Evolutionary conservation across 2,797 vertebrate genomes (phyloP).

Genomic region (Microctenopoma lineatum): DNA sequence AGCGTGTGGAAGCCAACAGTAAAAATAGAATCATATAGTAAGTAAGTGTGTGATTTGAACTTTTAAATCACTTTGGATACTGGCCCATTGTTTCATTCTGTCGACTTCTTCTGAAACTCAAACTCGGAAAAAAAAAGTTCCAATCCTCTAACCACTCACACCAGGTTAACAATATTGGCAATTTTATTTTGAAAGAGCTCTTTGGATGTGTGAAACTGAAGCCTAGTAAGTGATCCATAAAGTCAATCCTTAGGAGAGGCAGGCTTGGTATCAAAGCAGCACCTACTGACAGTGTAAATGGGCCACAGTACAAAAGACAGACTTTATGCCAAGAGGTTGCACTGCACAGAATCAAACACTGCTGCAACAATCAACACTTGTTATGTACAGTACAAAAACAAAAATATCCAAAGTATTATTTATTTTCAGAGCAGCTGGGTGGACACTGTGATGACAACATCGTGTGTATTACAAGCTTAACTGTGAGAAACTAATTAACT

Average conservation of each 20-base stretch:
- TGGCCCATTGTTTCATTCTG: background rate
- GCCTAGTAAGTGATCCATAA: constrained; percentile 52
- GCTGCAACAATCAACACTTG: constrained; percentile 15
- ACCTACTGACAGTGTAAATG: constrained; percentile 35
- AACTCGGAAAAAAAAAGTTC: background rate
- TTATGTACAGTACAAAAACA: constrained; percentile 7
- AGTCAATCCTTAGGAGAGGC: constrained; percentile 42
- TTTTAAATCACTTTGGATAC: background rate
- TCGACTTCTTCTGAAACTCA: constrained; percentile 5
- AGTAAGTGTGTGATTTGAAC: constrained; percentile 5
- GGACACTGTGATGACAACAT: constrained; percentile 23
- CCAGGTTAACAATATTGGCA: constrained; percentile 9
- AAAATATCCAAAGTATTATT: constrained; percentile 13
- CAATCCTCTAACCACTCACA: background rate
- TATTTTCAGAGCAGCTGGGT: constrained; percentile 26
- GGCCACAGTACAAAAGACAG: constrained; percentile 25
- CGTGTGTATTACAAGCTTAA: constrained; percentile 13
- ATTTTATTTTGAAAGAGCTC: constrained; percentile 4
- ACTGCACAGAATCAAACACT: constrained; percentile 15
- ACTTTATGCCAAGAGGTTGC: constrained; percentile 20
- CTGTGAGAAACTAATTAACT: constrained; percentile 41
- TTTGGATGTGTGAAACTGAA: constrained; percentile 35
- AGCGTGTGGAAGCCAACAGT: constrained; percentile 21
- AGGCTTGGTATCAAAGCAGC: constrained; percentile 31
- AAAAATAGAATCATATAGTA: constrained; percentile 10